phyloP scores from a whole-genome alignment of 2,113 vertebrate species.

The Calypte anna region DNA sequence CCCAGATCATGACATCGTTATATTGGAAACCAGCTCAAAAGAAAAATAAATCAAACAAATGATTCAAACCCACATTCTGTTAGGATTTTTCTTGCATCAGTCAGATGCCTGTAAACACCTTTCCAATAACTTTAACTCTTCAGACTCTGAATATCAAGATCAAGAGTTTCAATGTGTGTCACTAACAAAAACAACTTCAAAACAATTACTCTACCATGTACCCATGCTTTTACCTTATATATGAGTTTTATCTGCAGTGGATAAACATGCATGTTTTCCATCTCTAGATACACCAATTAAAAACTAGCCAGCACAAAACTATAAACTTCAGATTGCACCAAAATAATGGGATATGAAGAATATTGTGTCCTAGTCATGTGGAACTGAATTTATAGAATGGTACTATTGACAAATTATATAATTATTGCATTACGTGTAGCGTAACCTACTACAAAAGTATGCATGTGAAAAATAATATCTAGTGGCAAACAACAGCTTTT shows the following conservation, averaged over 20 bases:
- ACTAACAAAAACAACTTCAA: neutral
- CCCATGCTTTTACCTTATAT: neutral
- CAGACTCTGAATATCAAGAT: neutral
- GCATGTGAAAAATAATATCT: neutral
- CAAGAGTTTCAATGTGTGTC: neutral
- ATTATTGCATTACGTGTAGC: neutral
- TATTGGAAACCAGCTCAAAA: neutral
- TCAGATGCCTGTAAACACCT: neutral
- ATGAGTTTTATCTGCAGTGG: neutral
- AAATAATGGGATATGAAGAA: neutral
- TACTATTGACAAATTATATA: neutral
- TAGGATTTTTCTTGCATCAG: neutral
- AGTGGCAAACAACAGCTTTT: neutral
- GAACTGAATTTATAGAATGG: neutral
- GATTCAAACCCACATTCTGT: neutral
- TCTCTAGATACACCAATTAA: neutral
- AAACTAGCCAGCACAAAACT: neutral
- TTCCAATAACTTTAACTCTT: neutral
- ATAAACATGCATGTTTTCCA: neutral
- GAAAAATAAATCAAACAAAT: neutral
- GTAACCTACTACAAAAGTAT: neutral
- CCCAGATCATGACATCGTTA: neutral
- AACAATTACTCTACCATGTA: neutral
- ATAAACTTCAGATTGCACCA: neutral
- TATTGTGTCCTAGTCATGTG: neutral